These are phyloP conservation scores for Urosaurus nigricauda DNA, from an alignment of 2,797 vertebrate genomes.

Conservation along the genomic window DNA sequence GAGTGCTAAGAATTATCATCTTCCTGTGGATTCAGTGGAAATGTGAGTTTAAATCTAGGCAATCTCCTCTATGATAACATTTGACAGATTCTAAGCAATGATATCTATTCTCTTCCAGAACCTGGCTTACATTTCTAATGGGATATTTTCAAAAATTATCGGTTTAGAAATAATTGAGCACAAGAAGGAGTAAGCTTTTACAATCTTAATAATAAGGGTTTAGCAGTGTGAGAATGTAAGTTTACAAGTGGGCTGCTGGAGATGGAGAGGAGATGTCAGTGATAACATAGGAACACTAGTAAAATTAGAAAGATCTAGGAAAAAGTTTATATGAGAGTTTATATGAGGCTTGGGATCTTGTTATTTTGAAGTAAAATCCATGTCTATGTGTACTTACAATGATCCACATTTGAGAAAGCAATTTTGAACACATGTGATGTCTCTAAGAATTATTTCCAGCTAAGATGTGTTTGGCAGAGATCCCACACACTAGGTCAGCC, in stretches of 20 bases:
- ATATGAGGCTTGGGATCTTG: not conserved
- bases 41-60: not conserved
- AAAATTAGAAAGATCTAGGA: conserved; percentile 16
- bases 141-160: not conserved
- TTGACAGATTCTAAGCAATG: not conserved
- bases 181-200: not conserved
- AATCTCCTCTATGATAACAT: not conserved
- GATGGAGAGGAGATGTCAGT: not conserved
- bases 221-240: not conserved
- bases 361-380: conserved; percentile 20
- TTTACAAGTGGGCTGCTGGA: not conserved
- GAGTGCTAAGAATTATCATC: not conserved
- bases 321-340: conserved; percentile 29
- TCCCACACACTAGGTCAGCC: not conserved
- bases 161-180: not conserved
- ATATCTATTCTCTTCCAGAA: not conserved
- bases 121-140: not conserved
- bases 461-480: conserved; percentile 59
- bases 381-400: conserved; percentile 49
- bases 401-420: conserved; percentile 54
- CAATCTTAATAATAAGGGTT: conserved; percentile 2
- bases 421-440: conserved; percentile 51
- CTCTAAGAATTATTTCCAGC: conserved; percentile 60
- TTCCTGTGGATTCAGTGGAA: not conserved
- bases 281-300: not conserved